Percentiles rank a stretch among this genome's conserved stretches.
phyloP scores from a whole-genome alignment of 2,113 vertebrate species.

The Nyctibius bracteatus region DNA sequence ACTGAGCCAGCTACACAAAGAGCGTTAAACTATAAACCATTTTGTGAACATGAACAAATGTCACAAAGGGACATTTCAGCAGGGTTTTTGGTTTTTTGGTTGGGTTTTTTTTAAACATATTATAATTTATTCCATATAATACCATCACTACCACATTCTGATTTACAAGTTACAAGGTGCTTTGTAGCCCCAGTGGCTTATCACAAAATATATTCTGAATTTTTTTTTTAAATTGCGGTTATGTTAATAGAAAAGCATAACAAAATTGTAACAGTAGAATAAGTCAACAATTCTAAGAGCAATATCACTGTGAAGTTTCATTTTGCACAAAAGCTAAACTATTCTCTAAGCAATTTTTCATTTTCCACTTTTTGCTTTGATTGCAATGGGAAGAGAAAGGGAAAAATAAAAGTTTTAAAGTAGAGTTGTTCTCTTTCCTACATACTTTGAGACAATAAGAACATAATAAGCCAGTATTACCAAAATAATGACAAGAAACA shows the following conservation, averaged over 20 bases:
- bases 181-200: neutral
- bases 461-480: neutral
- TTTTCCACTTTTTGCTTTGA: neutral
- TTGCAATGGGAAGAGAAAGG: neutral
- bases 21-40: neutral
- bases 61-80: neutral
- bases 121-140: neutral
- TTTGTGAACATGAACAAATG: neutral
- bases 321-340: neutral
- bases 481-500: neutral
- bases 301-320: neutral
- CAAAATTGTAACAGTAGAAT: neutral
- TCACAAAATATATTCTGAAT: neutral
- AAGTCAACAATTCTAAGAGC: neutral
- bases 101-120: neutral
- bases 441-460: neutral
- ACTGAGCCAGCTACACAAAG: neutral
- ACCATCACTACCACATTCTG: neutral
- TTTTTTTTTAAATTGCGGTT: neutral
- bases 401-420: neutral
- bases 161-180: neutral
- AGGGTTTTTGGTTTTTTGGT: rapidly evolving
- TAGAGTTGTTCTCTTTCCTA: neutral
- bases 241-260: neutral
- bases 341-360: neutral